Evolutionary conservation across 2,113 vertebrate genomes (phyloP).

Genomic region (Pygoscelis adeliae): DNA sequence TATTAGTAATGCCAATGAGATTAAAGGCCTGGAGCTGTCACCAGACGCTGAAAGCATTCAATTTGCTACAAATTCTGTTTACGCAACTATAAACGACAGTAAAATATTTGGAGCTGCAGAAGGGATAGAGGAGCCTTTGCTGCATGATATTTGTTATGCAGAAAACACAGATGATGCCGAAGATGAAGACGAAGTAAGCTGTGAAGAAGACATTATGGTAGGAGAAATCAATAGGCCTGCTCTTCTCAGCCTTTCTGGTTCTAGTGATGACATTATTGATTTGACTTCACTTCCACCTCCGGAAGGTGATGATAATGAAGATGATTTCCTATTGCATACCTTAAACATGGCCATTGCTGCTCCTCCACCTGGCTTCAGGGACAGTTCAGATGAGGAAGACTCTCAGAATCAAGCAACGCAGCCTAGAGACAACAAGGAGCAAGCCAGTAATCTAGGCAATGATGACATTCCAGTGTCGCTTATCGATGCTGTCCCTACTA

Average conservation of each 20-base stretch:
- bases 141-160: conserved; percentile 95
- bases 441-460: conserved; percentile 63
- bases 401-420: conserved; percentile 80
- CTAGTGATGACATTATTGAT: conserved; percentile 97
- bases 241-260: conserved; percentile 91
- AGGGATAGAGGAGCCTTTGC: conserved; percentile 92
- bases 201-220: conserved; percentile 91
- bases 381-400: conserved; percentile 97
- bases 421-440: conserved; percentile 73
- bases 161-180: conserved; percentile 94
- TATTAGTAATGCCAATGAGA: conserved; percentile 85
- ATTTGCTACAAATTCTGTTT: conserved; percentile 87
- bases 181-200: conserved; percentile 96
- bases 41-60: conserved; percentile 88
- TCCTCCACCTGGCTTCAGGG: conserved; percentile 96
- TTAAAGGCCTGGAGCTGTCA: conserved; percentile 86
- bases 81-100: conserved; percentile 86
- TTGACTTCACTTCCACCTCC: conserved; percentile 96
- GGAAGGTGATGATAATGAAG: conserved; percentile 91
- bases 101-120: conserved; percentile 90
- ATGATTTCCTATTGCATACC: conserved; percentile 92
- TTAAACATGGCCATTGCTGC: conserved; percentile 97
- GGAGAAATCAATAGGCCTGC: conserved; percentile 87
- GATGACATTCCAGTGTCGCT: conserved; percentile 96
- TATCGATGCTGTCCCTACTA: conserved; percentile 93